Base-by-base conservation (phyloP, 2,797 vertebrate genomes). In the Smutsia gigantea region DNA sequence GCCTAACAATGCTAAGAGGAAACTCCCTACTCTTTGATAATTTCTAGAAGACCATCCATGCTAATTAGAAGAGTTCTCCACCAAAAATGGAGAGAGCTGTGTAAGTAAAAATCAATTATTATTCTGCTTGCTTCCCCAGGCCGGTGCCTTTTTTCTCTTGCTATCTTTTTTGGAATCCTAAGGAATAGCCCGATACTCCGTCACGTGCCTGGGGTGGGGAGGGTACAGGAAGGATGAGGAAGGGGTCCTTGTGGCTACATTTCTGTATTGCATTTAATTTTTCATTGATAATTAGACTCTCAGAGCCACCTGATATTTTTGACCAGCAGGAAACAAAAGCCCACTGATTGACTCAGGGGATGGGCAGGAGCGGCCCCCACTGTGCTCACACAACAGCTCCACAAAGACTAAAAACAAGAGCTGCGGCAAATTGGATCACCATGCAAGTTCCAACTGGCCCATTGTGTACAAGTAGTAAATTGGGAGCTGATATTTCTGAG, bases 371-470 rank as follows among this genome's bases (percentile, higher is more conserved):
- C 93, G 94, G 98, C 98, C 98, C 99, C 99, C 97, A 98, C 98
- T 98, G 99, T 97, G 98, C 98, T 98, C 97, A 68, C 89, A 72
- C 97, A 90, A 98, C 98, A 98, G 99, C 98, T 99, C 98, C 98
- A 98, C 98, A 98, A 99, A 99, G 99, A 99, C 99, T 99, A 98
- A 99, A 99, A 99, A 99, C 99, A 99, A 98, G 98, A 99, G 99
- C 99, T 99, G 99, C 98, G 99, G 99, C 99, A 99, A 99, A 99
- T 99, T 99, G 99, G 99, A 99, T 99, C 99, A 98, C 98, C 98
- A 93, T 99, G 97, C 99, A 99, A 99, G 99, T 99, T 99, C 98
- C 98, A 98, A 99, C 99, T 99, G 99, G 99, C 99, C 99, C 99
- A 97, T 98, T 98, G 98, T 98, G 98, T 99, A 99, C 98, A 99